phyloP scores from a whole-genome alignment of 2,113 vertebrate species.

The Gambusia holbrooki region DNA sequence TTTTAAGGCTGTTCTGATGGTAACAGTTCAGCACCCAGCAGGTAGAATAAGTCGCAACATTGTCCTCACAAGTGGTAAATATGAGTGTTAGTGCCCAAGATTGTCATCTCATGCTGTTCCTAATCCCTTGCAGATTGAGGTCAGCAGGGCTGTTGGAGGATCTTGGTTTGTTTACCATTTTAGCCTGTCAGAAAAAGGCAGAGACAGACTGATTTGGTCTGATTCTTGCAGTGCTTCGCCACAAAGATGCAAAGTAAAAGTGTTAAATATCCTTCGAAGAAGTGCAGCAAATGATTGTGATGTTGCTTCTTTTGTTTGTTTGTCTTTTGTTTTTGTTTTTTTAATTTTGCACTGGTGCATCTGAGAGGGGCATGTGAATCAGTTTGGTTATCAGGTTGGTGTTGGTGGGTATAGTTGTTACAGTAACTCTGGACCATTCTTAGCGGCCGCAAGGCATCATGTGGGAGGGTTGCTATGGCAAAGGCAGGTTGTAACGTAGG shows the following conservation, averaged over 20 bases:
- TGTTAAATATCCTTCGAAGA: conserved; percentile 22
- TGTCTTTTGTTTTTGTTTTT: background rate
- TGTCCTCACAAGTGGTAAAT: conserved; percentile 16
- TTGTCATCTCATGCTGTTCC: conserved; percentile 54
- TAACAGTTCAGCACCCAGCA: conserved; percentile 1
- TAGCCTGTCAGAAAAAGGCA: conserved; percentile 31
- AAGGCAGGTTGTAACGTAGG: conserved; percentile 72
- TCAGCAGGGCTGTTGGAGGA: conserved; percentile 53
- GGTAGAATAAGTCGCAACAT: conserved; percentile 1
- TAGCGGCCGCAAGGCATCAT: conserved; percentile 45
- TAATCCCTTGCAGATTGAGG: conserved; percentile 75
- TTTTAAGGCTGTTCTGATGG: background rate
- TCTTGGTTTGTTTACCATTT: conserved; percentile 56
- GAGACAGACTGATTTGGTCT: conserved; percentile 28
- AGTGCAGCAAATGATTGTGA: conserved; percentile 1
- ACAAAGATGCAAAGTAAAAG: background rate
- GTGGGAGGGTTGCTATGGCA: conserved; percentile 70
- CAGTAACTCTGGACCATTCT: conserved; percentile 60
- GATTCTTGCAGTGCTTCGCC: conserved; percentile 30
- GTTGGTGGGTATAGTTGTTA: conserved; percentile 44
- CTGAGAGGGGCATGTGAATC: conserved; percentile 1
- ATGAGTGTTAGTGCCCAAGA: conserved; percentile 8
- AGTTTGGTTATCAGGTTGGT: conserved; percentile 9
- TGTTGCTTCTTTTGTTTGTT: conserved; percentile 3
- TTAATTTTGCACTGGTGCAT: conserved; percentile 2